Percentiles rank a stretch among this genome's conserved stretches.
phyloP scores from a whole-genome alignment of 1,140 invertebrate genomes.

The Heliothis virescens region DNA sequence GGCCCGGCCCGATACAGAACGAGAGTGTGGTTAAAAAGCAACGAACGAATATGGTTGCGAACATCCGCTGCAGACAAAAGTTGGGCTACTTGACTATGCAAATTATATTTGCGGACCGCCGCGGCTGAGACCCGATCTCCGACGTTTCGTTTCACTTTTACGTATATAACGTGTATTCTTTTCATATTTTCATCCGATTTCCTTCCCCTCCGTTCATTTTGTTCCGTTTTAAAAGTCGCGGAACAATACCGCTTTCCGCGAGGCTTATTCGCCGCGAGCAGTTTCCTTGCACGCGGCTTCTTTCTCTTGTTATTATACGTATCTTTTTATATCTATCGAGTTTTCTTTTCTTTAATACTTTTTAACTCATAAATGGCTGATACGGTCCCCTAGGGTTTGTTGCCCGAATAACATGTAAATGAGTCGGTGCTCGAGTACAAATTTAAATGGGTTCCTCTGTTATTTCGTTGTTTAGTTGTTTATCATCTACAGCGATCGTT shows the following conservation, averaged over 20 bases:
- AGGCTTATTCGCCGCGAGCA: conserved; percentile 82
- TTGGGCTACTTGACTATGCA: conserved; percentile 85
- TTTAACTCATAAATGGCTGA: conserved; percentile 84
- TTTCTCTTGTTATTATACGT: conserved; percentile 81
- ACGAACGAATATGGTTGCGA: conserved; percentile 84
- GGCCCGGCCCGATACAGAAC: conserved; percentile 79
- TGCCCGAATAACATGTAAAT: conserved; percentile 85
- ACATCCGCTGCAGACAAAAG: conserved; percentile 85
- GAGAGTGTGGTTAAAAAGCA: conserved; percentile 85
- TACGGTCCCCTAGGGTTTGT: conserved; percentile 81
- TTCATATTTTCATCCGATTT: conserved; percentile 87
- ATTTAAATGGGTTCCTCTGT: conserved; percentile 67
- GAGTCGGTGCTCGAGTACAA: conserved; percentile 69
- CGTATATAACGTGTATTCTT: conserved; percentile 83
- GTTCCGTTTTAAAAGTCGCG: conserved; percentile 84
- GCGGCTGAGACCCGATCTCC: conserved; percentile 79
- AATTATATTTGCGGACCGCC: conserved; percentile 86
- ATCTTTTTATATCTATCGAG: conserved; percentile 82
- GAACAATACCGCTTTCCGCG: conserved; percentile 83
- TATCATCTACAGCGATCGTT: conserved; percentile 50
- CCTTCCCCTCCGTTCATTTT: conserved; percentile 84
- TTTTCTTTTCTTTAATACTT: conserved; percentile 85
- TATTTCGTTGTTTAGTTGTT: conserved; percentile 51
- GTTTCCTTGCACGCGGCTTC: conserved; percentile 82
- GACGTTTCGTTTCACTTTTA: conserved; percentile 82